Evolutionary conservation across 2,113 vertebrate genomes (phyloP), one percentile per base, ranked within the genome.

Genomic region (Sarotherodon lohbergeri): DNA sequence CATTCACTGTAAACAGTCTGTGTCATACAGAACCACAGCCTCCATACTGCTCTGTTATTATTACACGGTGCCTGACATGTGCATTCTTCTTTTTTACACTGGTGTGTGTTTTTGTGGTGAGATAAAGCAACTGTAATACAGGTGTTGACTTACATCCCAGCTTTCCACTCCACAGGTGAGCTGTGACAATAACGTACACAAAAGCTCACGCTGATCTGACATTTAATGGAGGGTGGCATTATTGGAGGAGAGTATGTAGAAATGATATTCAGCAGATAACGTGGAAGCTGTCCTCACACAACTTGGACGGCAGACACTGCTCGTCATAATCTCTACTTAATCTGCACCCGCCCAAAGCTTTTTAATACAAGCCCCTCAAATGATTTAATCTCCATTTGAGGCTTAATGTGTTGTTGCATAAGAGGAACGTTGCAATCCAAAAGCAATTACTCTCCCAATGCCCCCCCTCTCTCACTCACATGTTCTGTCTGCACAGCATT

Each of bases 331-430:
- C 91, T 91, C 59, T 6, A 48, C 55, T 88, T 92, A 92, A 94
- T 95, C 94, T 91, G 86, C 80, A 87, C 55, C 55, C 13, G 57
- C 68, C 59, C 78, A 83, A 48, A 92, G 85, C 91, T 59, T 93
- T 94, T 91, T 88, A 90, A 94, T 89, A 83, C 86, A 85, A 90
- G 17, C 82, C 76, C 32, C 86, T 34, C 81, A 16, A 81, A 87
- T 24, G 39, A 71, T 93, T 86, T 88, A 93, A 91, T 93, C 94
- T 92, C 86, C 85, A 88, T 87, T 91, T 92, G 59, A 52, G 83
- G 88, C 82, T 89, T 89, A 91, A 91, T 81, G 89, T 86, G 34
- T 19, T 41, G 39, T 95, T 96, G 66, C 90, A 10, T 94, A 94
- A 95, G 80, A 88, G 84, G 86, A 61, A 57, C 9, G 11, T 46